A percentile compares a stretch with the other conserved stretches of the same genome.
phyloP scores from a whole-genome alignment of 1,140 invertebrate species.

The Mizuhopecten yessoensis region DNA sequence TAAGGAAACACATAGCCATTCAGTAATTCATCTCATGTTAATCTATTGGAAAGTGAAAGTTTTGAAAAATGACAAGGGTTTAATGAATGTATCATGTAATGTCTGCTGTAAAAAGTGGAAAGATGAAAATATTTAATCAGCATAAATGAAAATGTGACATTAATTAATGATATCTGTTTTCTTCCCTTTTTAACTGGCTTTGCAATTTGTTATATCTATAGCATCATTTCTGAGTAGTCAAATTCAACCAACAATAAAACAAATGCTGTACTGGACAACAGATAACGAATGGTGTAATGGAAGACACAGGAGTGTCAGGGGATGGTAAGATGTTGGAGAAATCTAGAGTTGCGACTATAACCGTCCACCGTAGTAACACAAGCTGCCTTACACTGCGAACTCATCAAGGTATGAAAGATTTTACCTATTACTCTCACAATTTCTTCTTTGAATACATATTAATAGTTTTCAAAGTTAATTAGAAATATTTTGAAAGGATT shows the following conservation, averaged over 20 bases:
- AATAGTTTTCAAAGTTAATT: no score
- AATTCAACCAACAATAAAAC: background rate
- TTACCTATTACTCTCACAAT: background rate
- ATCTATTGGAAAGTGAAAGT: background rate
- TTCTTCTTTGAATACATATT: no score
- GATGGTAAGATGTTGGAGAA: background rate
- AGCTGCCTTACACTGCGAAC: background rate
- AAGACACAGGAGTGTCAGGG: background rate
- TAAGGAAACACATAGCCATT: slow-evolving; percentile 36
- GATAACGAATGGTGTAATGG: background rate
- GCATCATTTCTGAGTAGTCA: background rate
- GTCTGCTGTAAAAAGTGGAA: background rate
- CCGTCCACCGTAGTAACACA: background rate
- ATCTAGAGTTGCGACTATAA: no score
- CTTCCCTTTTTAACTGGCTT: background rate
- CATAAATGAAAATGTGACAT: background rate
- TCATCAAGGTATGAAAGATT: background rate
- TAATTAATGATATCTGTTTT: background rate
- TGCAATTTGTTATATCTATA: background rate
- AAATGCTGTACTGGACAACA: background rate
- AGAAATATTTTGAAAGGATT: no score
- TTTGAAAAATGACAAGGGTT: background rate
- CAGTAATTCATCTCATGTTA: background rate
- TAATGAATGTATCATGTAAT: background rate
- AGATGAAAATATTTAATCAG: background rate